Percentiles rank a stretch among this genome's conserved stretches.
phyloP scores from a whole-genome alignment of 1,140 invertebrate species.

The Brachionus rotundiformis region DNA sequence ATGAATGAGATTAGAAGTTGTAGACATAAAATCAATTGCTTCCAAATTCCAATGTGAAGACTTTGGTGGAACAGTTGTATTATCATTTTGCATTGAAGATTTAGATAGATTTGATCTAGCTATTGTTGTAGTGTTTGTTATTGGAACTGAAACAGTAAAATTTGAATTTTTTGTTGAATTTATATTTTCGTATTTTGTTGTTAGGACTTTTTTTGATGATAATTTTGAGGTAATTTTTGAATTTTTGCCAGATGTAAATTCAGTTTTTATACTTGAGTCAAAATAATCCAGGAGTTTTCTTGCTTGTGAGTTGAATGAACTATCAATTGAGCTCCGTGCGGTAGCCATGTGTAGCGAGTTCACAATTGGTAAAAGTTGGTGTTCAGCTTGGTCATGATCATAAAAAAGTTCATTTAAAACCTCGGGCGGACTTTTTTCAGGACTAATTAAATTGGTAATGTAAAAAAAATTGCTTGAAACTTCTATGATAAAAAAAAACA shows the following conservation, averaged over 20 bases:
- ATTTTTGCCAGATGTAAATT: neutral
- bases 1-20: neutral
- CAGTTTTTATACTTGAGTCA: neutral
- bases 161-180: neutral
- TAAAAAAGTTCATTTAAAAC: neutral
- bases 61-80: neutral
- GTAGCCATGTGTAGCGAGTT: neutral
- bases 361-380: neutral
- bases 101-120: neutral
- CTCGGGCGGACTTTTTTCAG: neutral
- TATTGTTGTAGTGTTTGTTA: neutral
- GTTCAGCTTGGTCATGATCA: neutral
- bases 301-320: neutral
- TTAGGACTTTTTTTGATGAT: neutral
- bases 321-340: neutral
- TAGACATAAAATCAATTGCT: neutral
- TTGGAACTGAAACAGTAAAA: neutral
- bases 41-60: neutral
- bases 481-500: neutral
- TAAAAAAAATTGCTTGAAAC: neutral
- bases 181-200: neutral
- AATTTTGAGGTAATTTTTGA: neutral
- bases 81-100: neutral
- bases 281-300: constrained; percentile 15
- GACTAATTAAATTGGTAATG: neutral